Percentiles rank a stretch among this genome's conserved stretches.
These are phyloP conservation scores for Drosophila austrosaltans DNA, from an alignment of 2,888 invertebrate species.

Conservation along the genomic window DNA sequence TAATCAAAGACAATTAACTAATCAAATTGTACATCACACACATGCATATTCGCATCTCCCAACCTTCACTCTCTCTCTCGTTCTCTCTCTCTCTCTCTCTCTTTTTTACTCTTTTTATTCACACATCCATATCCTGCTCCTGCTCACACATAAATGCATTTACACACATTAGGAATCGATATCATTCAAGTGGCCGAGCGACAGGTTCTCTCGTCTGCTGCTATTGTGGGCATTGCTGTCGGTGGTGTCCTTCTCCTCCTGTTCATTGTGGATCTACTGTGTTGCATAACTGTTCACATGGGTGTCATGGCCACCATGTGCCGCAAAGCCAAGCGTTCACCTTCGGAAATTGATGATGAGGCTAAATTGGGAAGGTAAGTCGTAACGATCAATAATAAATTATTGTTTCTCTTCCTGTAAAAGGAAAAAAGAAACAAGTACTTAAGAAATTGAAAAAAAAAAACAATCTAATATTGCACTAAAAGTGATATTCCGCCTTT, in stretches of 20 bases:
- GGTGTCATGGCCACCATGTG: slow-evolving; percentile 89
- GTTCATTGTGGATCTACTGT: slow-evolving; percentile 92
- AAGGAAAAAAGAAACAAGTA: slow-evolving; percentile 3
- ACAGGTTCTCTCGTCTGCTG: slow-evolving; percentile 84
- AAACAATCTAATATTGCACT: slow-evolving; percentile 80
- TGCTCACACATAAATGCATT: background rate
- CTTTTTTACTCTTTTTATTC: background rate
- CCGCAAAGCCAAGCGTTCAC: slow-evolving; percentile 84
- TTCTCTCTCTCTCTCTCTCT: slow-evolving; percentile 6
- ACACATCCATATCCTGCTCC: background rate
- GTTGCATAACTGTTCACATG: slow-evolving; percentile 88
- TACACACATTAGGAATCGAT: slow-evolving; percentile 76
- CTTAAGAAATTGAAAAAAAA: slow-evolving; percentile 2
- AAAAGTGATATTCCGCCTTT: slow-evolving; percentile 55
- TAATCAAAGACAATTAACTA: slow-evolving; percentile 61
- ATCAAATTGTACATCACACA: slow-evolving; percentile 40
- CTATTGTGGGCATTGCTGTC: slow-evolving; percentile 93
- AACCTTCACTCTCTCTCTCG: slow-evolving; percentile 13
- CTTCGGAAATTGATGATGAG: slow-evolving; percentile 88
- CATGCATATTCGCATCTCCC: slow-evolving; percentile 16
- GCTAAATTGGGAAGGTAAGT: slow-evolving; percentile 93
- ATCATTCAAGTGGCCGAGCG: slow-evolving; percentile 82
- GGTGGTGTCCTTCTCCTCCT: slow-evolving; percentile 91
- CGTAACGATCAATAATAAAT: background rate
- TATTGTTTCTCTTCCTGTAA: background rate